These are phyloP conservation scores for Rhincodon typus DNA, from an alignment of 2,797 vertebrate genomes.

Conservation along the genomic window DNA sequence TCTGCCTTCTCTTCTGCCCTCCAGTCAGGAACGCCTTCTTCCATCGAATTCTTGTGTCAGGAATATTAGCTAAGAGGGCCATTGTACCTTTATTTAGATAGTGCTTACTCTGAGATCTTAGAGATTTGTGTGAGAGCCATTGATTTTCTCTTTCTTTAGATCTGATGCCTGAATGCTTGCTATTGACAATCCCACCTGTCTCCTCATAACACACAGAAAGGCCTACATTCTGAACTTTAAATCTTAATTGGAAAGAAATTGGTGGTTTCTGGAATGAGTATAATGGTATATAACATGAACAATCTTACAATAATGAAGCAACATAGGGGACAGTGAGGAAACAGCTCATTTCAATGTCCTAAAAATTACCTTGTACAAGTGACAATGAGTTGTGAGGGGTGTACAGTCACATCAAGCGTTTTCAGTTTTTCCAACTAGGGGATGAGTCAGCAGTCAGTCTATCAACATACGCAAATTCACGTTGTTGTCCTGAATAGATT, in stretches of 20 bases:
- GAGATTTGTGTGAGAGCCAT: too few species aligned
- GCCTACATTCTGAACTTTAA: neutral
- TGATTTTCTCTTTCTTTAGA: too few species aligned
- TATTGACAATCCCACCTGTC: neutral
- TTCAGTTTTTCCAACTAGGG: neutral
- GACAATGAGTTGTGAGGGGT: neutral
- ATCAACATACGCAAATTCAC: neutral
- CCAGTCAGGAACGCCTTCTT: too few species aligned
- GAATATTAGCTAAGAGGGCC: too few species aligned
- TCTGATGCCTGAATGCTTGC: neutral
- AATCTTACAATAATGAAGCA: neutral
- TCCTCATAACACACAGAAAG: neutral
- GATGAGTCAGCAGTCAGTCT: neutral
- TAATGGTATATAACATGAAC: neutral
- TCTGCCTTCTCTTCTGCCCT: too few species aligned
- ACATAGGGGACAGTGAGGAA: neutral
- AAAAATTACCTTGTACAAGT: neutral
- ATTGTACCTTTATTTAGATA: too few species aligned
- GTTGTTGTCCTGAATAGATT: neutral
- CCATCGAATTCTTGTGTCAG: too few species aligned
- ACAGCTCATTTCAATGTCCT: neutral
- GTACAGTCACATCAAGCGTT: neutral
- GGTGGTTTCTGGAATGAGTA: neutral
- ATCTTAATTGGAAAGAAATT: neutral
- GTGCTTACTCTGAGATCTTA: too few species aligned